These are phyloP conservation scores for Zosterops pallidus DNA, from an alignment of 2,113 vertebrate genomes.

Conservation along the genomic window DNA sequence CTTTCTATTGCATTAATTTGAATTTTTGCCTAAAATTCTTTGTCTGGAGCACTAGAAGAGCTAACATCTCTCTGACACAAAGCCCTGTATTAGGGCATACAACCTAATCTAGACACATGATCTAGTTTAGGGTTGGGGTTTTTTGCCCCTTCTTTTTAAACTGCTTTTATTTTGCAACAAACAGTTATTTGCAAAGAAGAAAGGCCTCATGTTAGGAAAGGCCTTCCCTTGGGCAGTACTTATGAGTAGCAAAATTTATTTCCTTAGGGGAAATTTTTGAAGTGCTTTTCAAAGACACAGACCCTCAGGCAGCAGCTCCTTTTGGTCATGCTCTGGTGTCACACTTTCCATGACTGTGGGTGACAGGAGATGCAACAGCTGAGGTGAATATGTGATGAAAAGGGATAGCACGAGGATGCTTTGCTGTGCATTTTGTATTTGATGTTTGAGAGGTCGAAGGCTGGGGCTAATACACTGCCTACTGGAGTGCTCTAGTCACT, in stretches of 20 bases:
- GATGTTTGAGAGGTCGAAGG: neutral
- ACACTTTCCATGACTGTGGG: neutral
- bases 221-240: neutral
- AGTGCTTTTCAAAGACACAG: neutral
- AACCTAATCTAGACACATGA: neutral
- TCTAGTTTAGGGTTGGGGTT: accelerated
- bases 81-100: neutral
- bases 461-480: neutral
- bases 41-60: neutral
- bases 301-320: neutral
- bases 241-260: neutral
- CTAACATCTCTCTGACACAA: neutral
- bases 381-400: neutral
- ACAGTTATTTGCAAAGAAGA: neutral
- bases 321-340: neutral
- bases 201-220: neutral
- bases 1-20: neutral
- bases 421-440: neutral
- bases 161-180: neutral
- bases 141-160: neutral
- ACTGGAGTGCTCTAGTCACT: neutral
- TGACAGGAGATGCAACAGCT: neutral
- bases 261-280: neutral
- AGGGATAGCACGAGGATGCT: neutral
- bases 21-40: neutral